These are phyloP conservation scores for Tretioscincus oriximinensis DNA, from an alignment of 2,113 vertebrate species.

Conservation along the genomic window DNA sequence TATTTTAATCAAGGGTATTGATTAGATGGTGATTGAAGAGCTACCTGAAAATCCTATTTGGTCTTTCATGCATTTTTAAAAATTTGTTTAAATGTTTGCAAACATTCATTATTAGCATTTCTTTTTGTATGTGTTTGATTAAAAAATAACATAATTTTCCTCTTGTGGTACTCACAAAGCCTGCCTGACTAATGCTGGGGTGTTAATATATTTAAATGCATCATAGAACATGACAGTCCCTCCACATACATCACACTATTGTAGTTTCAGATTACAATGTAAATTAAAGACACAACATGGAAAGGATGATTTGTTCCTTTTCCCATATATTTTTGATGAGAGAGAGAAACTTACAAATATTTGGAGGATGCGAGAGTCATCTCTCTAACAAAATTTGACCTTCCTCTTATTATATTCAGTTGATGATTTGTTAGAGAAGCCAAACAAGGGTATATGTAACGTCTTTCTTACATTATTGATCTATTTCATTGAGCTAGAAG, in stretches of 20 bases:
- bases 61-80: too few relatives aligned
- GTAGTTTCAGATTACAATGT: slow-evolving; percentile 48
- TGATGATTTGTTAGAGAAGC: slow-evolving; percentile 54
- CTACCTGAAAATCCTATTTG: too few relatives aligned
- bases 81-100: too few relatives aligned
- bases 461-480: slow-evolving; percentile 67
- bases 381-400: slow-evolving; percentile 46
- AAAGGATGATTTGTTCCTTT: slow-evolving; percentile 48
- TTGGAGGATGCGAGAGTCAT: slow-evolving; percentile 41
- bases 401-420: slow-evolving; percentile 34
- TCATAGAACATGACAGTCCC: slow-evolving; percentile 35
- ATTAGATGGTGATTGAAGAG: too few relatives aligned
- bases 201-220: slow-evolving; percentile 46
- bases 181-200: slow-evolving; percentile 36
- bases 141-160: slow-evolving; percentile 12
- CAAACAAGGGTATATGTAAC: slow-evolving; percentile 41
- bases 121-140: too few relatives aligned
- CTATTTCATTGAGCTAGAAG: slow-evolving; percentile 63
- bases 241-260: background rate
- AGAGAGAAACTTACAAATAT: slow-evolving; percentile 45
- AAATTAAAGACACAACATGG: slow-evolving; percentile 43
- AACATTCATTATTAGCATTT: too few relatives aligned
- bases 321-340: slow-evolving; percentile 41
- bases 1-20: too few relatives aligned
- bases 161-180: slow-evolving; percentile 38